These are phyloP conservation scores for Nephrocerus scutellatus DNA, from an alignment of 2,888 invertebrate genomes.

Conservation along the genomic window DNA sequence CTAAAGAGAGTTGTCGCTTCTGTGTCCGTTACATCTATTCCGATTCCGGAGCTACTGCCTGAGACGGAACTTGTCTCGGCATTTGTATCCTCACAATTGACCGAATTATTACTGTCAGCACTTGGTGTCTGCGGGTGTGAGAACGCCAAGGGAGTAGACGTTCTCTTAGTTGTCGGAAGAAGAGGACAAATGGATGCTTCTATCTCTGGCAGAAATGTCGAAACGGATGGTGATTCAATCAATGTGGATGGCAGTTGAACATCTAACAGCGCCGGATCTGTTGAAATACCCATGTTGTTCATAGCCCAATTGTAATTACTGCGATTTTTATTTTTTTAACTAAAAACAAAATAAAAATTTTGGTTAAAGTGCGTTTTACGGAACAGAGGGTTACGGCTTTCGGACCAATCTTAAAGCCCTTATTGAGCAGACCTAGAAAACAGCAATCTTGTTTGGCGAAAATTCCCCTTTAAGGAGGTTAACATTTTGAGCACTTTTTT, in stretches of 20 bases:
- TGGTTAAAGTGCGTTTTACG: too few relatives aligned
- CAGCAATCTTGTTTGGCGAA: too few relatives aligned
- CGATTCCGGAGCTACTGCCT: constrained; percentile 30
- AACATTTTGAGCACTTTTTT: too few relatives aligned
- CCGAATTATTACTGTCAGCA: constrained; percentile 46
- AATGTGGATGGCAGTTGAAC: constrained; percentile 39
- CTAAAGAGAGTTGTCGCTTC: constrained; percentile 24
- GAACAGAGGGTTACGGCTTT: too few relatives aligned
- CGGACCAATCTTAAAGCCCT: too few relatives aligned
- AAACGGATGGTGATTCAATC: constrained; percentile 42
- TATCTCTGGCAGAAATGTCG: constrained; percentile 51
- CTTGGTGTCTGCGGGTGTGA: constrained; percentile 56
- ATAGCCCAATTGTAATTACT: too few relatives aligned
- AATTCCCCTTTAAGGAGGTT: too few relatives aligned
- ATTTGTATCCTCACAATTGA: constrained; percentile 35
- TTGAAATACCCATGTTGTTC: constrained; percentile 40
- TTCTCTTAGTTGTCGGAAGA: constrained; percentile 52
- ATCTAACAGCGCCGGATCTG: constrained; percentile 40
- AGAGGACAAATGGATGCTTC: constrained; percentile 62
- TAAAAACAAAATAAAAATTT: too few relatives aligned
- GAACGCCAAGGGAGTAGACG: constrained; percentile 54
- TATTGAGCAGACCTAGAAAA: too few relatives aligned
- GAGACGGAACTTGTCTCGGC: constrained; percentile 33
- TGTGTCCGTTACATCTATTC: constrained; percentile 27
- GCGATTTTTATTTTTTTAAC: too few relatives aligned